Percentiles rank a stretch among this genome's conserved stretches.
Conservation (phyloP, 2,888 invertebrate genomes). For the Trilocha varians region DNA sequence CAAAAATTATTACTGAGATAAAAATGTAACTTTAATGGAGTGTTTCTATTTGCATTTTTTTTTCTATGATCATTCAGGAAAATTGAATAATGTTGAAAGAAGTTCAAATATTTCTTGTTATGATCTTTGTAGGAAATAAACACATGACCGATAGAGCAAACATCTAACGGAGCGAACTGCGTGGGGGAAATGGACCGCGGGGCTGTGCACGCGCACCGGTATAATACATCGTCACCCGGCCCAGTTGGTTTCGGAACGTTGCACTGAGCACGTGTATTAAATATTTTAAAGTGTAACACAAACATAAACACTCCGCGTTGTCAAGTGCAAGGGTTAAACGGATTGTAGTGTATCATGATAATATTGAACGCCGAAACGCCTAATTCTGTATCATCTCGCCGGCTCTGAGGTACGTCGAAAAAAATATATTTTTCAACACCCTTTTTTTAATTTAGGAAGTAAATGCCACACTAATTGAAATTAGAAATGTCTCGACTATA, state of each 20-base stretch:
- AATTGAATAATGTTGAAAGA: not conserved
- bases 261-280: constrained; percentile 60
- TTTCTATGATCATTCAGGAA: not conserved
- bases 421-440: too few relatives aligned
- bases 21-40: too few relatives aligned
- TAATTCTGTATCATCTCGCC: not conserved
- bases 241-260: constrained; percentile 70
- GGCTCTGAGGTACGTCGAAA: not conserved
- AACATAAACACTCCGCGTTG: constrained; percentile 14
- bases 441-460: too few relatives aligned
- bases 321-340: constrained; percentile 3
- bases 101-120: not conserved
- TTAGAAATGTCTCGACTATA: too few relatives aligned
- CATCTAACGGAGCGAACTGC: constrained; percentile 64
- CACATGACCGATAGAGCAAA: constrained; percentile 40
- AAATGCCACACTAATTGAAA: too few relatives aligned
- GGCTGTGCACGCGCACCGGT: constrained; percentile 64
- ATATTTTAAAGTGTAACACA: constrained; percentile 35
- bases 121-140: constrained; percentile 7
- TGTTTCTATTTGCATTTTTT: too few relatives aligned
- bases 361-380: not conserved
- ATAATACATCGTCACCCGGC: constrained; percentile 65
- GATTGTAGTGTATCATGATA: constrained; percentile 1
- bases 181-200: constrained; percentile 71
- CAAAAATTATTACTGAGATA: too few relatives aligned